Conservation (phyloP, 2,113 vertebrate species). For the Agelaius tricolor region DNA sequence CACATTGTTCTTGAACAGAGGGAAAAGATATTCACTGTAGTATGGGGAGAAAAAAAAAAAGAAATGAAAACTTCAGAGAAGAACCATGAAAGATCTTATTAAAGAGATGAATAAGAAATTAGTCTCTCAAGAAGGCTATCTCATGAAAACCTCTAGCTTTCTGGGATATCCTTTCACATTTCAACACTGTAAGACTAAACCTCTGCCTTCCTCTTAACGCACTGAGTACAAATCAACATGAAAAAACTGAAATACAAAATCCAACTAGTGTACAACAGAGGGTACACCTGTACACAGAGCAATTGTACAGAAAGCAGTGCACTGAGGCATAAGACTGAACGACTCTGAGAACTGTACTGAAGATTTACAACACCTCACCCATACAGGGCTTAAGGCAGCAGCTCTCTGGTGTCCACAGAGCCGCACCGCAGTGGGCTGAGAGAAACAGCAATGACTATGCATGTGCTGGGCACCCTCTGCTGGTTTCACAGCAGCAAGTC, state of each 20-base stretch:
- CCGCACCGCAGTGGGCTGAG: neutral
- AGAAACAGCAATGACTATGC: neutral
- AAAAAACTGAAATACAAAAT: neutral
- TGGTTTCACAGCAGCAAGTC: neutral
- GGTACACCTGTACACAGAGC: fast-evolving
- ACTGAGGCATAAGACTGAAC: neutral
- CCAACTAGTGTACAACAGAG: neutral
- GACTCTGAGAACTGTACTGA: neutral
- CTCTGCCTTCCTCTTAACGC: neutral
- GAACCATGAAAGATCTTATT: neutral
- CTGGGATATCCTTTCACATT: neutral
- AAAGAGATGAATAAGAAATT: neutral
- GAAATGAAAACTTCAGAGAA: neutral
- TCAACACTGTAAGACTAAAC: neutral
- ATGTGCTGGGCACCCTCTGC: slow-evolving; percentile 34
- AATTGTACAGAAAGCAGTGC: neutral
- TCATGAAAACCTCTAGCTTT: neutral
- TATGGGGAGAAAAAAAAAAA: neutral
- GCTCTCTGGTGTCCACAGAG: neutral
- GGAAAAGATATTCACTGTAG: neutral
- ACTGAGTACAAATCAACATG: neutral
- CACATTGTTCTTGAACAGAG: neutral
- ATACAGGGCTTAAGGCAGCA: neutral
- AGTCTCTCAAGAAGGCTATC: neutral
- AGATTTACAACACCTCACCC: neutral